Evolutionary conservation across 2,113 vertebrate species (phyloP).

Genomic region (Phalacrocorax aristotelis): DNA sequence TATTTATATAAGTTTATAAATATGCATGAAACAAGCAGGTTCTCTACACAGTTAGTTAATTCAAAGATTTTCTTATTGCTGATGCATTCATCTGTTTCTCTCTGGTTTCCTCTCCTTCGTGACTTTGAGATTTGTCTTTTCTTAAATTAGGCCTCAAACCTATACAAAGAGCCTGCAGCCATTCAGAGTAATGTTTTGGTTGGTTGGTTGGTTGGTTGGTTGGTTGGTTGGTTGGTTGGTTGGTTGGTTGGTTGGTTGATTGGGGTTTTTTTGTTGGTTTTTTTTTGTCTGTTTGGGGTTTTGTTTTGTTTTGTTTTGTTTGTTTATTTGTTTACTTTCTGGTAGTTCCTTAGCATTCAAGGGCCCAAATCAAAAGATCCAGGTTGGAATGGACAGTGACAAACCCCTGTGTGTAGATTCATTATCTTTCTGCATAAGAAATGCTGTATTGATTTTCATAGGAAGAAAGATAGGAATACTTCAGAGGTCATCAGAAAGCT

Average conservation of each 20-base stretch:
- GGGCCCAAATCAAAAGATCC: background rate
- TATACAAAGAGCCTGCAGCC: background rate
- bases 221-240: too few species aligned
- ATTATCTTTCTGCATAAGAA: background rate
- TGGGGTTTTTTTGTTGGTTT: accelerated
- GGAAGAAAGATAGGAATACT: background rate
- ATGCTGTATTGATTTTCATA: background rate
- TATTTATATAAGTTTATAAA: background rate
- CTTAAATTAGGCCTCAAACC: background rate
- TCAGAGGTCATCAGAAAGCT: background rate
- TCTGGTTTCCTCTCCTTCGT: background rate
- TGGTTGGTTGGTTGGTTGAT: too few species aligned
- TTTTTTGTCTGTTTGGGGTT: too few species aligned
- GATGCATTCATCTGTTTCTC: background rate
- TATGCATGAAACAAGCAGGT: background rate
- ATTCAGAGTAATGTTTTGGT: background rate
- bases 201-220: too few species aligned
- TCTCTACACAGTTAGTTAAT: background rate
- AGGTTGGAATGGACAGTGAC: background rate
- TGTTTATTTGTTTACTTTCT: background rate
- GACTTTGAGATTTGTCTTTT: background rate
- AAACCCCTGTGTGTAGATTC: background rate
- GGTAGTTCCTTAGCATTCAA: background rate
- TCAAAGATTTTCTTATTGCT: background rate
- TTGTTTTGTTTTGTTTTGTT: too few species aligned